A percentile compares a stretch with the other conserved stretches of the same genome.
Evolutionary conservation across 2,113 vertebrate species (phyloP).

Genomic region (Brienomyrus longianalis): DNA sequence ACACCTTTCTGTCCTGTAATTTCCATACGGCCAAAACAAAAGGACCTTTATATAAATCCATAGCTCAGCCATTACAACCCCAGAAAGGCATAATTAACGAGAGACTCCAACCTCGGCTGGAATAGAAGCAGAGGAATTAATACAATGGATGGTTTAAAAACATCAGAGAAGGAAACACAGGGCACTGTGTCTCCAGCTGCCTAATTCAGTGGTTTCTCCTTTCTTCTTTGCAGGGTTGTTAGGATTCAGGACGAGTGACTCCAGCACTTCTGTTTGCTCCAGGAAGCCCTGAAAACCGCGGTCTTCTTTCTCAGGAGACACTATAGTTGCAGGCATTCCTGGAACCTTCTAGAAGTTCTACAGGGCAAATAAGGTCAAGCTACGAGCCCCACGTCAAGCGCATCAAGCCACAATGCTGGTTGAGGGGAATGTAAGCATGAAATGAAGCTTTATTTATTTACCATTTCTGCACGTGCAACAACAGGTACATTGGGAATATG

Average conservation of each 20-base stretch:
- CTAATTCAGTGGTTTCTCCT: not conserved
- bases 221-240: not conserved
- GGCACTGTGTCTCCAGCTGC: not conserved
- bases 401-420: not conserved
- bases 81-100: not conserved
- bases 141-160: slow-evolving; percentile 7
- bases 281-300: not conserved
- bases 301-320: slow-evolving; percentile 26
- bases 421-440: not conserved
- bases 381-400: not conserved
- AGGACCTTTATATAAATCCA: slow-evolving; percentile 5
- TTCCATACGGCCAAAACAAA: slow-evolving; percentile 20
- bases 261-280: not conserved
- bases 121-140: slow-evolving; percentile 4
- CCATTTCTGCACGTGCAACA: not conserved
- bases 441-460: not conserved
- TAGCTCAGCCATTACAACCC: not conserved
- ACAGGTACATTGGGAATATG: not conserved
- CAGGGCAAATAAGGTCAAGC: not conserved
- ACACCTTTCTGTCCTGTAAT: slow-evolving; percentile 23
- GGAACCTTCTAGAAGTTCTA: not conserved
- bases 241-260: slow-evolving; percentile 6
- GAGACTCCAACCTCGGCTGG: not conserved
- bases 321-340: slow-evolving; percentile 12
- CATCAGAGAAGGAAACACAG: slow-evolving; percentile 12